Base-by-base conservation (phyloP, 2,888 invertebrate genomes). In the Ophonus ardosiacus region DNA sequence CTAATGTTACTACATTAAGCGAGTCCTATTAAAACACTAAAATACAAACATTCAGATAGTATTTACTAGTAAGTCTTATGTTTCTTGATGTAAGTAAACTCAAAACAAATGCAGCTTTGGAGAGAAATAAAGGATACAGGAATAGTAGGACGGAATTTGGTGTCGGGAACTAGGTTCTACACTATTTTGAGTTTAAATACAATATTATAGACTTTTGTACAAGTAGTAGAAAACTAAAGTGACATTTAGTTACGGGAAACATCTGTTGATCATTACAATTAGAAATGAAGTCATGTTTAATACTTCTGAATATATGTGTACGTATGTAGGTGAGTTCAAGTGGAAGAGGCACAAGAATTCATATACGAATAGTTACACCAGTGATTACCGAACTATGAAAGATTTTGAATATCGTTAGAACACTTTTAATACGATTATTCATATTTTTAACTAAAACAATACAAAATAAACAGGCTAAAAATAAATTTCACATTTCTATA, bases 331-430 rank as follows among this genome's bases (percentile, higher is more conserved):
- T 18, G 18, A 8, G 21, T 63, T 8, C 18, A 71, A 17, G 71
- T 71, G 43, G 43, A n/a, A 43, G 71, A 74, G 71, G 71, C 71
- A 74, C 71, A 74, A 74, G 71, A 43, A 74, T 74, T 43, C 71
- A 31, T 74, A 43, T 40, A 40, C 24, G 31, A 40, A 43, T 74
- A 31, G 31, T 40, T 43, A 74, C 71, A 74, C 24, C 71, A 74
- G 43, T 74, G 3, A 18, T 43, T 74, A 13, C n/a, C 63, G 13
- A 24, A 31, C 38, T 68, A 15, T 68, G 43, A 51, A 51, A 51
- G 43, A 51, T 51, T 51, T 51, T 51, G 1, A 8, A 51, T 51
- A 51, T 51, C 43, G 43, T 13, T 2, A 51, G 43, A 51, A 51
- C 43, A 51, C 61, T 51, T 51, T 51, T 51, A 51, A 51, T 51